A percentile compares a stretch with the other conserved stretches of the same genome.
Conservation (phyloP, 2,797 vertebrate species). For the Sphenopsis melanotis region DNA sequence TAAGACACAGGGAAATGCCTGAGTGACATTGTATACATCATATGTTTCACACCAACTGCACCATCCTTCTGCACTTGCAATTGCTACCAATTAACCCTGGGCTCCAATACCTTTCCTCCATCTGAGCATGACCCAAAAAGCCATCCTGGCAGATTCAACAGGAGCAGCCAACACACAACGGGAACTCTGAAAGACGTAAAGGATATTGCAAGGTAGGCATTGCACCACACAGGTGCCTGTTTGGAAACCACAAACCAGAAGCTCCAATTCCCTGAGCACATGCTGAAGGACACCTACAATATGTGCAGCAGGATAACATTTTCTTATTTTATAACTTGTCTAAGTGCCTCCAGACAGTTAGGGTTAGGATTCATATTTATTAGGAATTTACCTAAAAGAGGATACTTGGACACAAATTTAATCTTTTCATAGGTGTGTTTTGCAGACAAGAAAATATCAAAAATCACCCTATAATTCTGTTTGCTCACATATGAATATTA, state of each 20-base stretch:
- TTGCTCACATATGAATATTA: not conserved
- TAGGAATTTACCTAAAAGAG: not conserved
- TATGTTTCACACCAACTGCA: not conserved
- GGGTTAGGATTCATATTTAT: not conserved
- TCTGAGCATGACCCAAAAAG: not conserved
- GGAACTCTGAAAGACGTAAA: not conserved
- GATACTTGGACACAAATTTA: not conserved
- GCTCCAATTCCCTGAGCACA: not conserved
- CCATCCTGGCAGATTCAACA: not conserved
- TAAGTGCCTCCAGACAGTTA: not conserved
- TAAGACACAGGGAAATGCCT: not conserved
- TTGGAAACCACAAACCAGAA: not conserved
- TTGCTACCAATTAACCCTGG: not conserved
- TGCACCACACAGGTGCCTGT: not conserved
- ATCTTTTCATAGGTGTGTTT: not conserved
- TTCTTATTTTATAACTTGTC: not conserved
- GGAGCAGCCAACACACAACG: fast-evolving
- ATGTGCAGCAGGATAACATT: not conserved
- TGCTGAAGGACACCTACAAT: not conserved
- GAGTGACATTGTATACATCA: not conserved
- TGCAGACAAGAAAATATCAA: not conserved
- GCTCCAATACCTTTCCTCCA: not conserved
- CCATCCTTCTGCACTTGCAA: not conserved
- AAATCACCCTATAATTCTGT: not conserved
- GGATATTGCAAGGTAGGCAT: not conserved